Percentiles rank a stretch among this genome's conserved stretches.
These are phyloP conservation scores for Rhodophaea formosa DNA, from an alignment of 2,888 invertebrate species.

Conservation along the genomic window DNA sequence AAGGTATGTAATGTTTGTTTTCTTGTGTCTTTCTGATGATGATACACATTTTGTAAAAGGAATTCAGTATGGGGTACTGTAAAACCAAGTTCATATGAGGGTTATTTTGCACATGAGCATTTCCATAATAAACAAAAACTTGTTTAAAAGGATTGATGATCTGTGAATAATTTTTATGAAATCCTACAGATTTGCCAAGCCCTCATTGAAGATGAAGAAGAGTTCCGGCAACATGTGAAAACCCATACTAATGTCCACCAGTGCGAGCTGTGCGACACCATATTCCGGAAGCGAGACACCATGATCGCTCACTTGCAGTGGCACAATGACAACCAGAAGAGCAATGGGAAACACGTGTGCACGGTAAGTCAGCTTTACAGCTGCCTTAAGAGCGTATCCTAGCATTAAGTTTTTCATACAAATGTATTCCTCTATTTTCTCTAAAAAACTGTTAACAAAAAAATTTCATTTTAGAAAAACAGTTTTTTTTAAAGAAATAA, in stretches of 20 bases:
- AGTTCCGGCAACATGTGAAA: conserved; percentile 53
- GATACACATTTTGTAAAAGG: background rate
- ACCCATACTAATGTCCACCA: conserved; percentile 55
- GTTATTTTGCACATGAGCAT: too few species aligned
- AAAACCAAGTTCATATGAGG: too few species aligned
- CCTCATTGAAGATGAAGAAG: conserved; percentile 50
- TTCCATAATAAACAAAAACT: too few species aligned
- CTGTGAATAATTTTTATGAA: too few species aligned
- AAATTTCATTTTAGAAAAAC: too few species aligned
- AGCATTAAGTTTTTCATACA: too few species aligned
- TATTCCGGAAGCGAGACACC: conserved; percentile 55
- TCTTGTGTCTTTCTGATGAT: background rate
- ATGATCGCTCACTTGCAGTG: conserved; percentile 57
- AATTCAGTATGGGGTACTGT: too few species aligned
- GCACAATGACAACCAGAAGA: conserved; percentile 46
- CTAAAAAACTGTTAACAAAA: too few species aligned
- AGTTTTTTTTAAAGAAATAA: too few species aligned
- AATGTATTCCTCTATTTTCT: too few species aligned
- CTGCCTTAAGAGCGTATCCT: conserved; percentile 43
- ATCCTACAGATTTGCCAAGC: conserved; percentile 59
- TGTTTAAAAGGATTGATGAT: too few species aligned
- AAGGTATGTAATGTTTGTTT: conserved; percentile 45
- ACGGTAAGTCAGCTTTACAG: conserved; percentile 32
- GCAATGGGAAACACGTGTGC: conserved; percentile 46
- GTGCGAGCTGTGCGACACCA: conserved; percentile 55